Percentiles rank a stretch among this genome's conserved stretches.
Conservation (phyloP, 2,888 invertebrate species). For the Agrochola litura region DNA sequence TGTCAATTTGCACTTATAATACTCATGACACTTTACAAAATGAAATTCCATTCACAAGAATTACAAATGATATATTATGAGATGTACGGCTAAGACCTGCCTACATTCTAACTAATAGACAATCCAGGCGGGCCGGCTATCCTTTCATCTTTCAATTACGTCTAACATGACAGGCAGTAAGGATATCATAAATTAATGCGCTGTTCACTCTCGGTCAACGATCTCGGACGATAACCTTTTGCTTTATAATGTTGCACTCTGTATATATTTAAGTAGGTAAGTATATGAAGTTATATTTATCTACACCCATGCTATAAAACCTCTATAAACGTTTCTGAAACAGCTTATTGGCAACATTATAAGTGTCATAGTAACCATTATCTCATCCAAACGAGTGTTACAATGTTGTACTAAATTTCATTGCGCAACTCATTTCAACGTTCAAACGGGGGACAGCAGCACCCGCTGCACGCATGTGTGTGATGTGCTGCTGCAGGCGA, state of each 20-base stretch:
- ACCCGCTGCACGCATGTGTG: no score
- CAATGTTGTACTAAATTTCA: no score
- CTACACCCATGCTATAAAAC: no score
- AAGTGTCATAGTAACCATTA: no score
- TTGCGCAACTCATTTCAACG: no score
- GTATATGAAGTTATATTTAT: not conserved
- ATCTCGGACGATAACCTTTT: slow-evolving; percentile 51
- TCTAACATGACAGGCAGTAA: slow-evolving; percentile 52
- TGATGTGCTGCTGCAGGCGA: no score
- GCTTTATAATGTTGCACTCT: slow-evolving; percentile 22
- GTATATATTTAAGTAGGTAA: not conserved
- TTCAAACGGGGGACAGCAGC: no score
- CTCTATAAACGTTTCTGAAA: no score
- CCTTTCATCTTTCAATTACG: slow-evolving; percentile 59
- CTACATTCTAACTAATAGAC: not conserved
- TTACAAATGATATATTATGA: not conserved
- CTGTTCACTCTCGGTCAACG: slow-evolving; percentile 55
- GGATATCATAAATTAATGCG: slow-evolving; percentile 45
- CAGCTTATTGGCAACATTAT: no score
- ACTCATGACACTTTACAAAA: not conserved
- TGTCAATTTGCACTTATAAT: no score
- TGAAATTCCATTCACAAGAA: not conserved
- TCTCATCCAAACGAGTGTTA: no score
- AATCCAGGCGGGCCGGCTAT: slow-evolving; percentile 31
- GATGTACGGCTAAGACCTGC: not conserved